Percentiles rank a stretch among this genome's conserved stretches.
Conservation (phyloP, 2,797 vertebrate genomes). For the Acanthurus tractus region DNA sequence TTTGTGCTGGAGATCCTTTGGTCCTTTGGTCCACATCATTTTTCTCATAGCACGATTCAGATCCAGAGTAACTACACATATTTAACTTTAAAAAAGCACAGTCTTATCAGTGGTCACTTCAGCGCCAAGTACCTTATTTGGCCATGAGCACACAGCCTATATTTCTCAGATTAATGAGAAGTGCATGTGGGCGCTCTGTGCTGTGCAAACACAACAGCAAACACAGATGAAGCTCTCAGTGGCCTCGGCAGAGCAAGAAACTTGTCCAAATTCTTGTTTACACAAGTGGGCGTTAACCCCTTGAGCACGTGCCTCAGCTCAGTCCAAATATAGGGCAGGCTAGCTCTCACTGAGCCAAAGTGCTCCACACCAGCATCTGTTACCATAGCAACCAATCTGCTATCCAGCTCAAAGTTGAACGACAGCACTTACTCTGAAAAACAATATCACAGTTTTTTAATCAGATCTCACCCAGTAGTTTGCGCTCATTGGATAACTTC, state of each 20-base stretch:
- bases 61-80: not conserved
- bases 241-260: slow-evolving; percentile 49
- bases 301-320: slow-evolving; percentile 72
- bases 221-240: slow-evolving; percentile 25
- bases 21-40: not conserved
- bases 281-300: slow-evolving; percentile 76
- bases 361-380: slow-evolving; percentile 78
- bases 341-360: slow-evolving; percentile 64
- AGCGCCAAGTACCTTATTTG: not conserved
- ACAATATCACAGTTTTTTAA: slow-evolving; percentile 35
- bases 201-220: slow-evolving; percentile 15
- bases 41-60: slow-evolving; percentile 6
- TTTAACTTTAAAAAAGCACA: not conserved
- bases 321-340: slow-evolving; percentile 79
- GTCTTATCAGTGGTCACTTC: slow-evolving; percentile 6
- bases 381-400: slow-evolving; percentile 73
- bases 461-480: slow-evolving; percentile 45
- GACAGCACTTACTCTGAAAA: slow-evolving; percentile 43
- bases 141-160: not conserved
- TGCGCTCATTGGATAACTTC: slow-evolving; percentile 45
- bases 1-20: not conserved
- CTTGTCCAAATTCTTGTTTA: slow-evolving; percentile 65
- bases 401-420: slow-evolving; percentile 73
- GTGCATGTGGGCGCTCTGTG: slow-evolving; percentile 5
- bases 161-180: not conserved